Percentiles rank a stretch among this genome's conserved stretches.
Conservation (phyloP, 2,797 vertebrate species). For the Peromyscus nudipes region DNA sequence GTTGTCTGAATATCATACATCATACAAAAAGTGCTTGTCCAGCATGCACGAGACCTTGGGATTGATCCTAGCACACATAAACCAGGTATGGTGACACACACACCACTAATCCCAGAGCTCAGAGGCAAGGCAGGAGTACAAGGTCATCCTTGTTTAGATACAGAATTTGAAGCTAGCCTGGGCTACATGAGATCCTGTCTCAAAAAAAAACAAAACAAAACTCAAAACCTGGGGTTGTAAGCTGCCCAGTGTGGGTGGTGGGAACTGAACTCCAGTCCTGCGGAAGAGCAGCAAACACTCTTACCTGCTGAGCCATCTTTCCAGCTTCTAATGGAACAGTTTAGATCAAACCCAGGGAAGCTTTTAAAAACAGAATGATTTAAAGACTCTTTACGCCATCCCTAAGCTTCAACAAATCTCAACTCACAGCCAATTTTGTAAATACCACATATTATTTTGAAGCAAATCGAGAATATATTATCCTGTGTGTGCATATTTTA, state of each 20-base stretch:
- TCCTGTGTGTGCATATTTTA: constrained; percentile 52
- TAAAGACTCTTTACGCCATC: neutral
- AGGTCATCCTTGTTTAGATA: neutral
- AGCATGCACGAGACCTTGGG: neutral
- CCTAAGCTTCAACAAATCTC: neutral
- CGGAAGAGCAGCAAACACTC: neutral
- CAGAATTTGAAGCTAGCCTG: neutral
- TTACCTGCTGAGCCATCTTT: neutral
- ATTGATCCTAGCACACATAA: neutral
- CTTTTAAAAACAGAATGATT: constrained; percentile 25
- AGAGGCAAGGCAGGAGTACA: neutral
- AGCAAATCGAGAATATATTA: constrained; percentile 38
- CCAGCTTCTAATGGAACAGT: neutral
- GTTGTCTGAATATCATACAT: neutral
- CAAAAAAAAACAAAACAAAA: neutral
- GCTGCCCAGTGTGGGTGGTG: neutral
- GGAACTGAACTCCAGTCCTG: neutral
- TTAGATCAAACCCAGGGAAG: constrained; percentile 25
- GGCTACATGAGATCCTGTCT: neutral
- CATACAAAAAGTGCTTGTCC: neutral
- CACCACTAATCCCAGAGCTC: neutral
- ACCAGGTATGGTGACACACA: neutral
- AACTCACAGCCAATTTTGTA: neutral
- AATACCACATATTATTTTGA: constrained; percentile 43
- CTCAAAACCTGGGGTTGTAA: neutral